These are phyloP conservation scores for Takifugu ocellatus DNA, from an alignment of 2,797 vertebrate species.

Conservation along the genomic window DNA sequence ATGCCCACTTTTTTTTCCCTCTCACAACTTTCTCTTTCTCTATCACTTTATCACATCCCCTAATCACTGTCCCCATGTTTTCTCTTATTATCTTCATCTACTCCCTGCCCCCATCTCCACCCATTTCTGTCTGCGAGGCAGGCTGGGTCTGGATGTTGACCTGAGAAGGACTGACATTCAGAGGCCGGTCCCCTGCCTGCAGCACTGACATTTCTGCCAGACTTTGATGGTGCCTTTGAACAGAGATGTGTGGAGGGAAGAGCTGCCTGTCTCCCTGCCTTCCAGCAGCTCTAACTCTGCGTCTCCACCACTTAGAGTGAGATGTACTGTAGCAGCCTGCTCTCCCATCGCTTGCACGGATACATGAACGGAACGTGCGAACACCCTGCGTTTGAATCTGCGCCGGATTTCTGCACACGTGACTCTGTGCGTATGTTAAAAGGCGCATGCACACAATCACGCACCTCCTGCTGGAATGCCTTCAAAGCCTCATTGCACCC, in stretches of 20 bases:
- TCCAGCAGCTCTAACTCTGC: slow-evolving; percentile 56
- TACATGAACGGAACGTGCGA: slow-evolving; percentile 5
- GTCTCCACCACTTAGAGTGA: slow-evolving; percentile 52
- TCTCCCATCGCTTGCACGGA: slow-evolving; percentile 34
- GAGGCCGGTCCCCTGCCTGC: slow-evolving; percentile 76
- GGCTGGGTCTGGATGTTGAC: slow-evolving; percentile 71
- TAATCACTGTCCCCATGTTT: slow-evolving; percentile 59
- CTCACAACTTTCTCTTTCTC: slow-evolving; percentile 20
- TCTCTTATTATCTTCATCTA: slow-evolving; percentile 55
- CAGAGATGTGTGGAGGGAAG: slow-evolving; percentile 75
- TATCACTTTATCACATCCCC: slow-evolving; percentile 49
- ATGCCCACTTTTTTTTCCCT: too few species aligned
- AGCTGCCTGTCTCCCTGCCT: slow-evolving; percentile 66
- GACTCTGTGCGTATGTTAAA: slow-evolving; percentile 6
- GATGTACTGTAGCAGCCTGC: slow-evolving; percentile 49
- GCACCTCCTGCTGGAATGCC: slow-evolving; percentile 54
- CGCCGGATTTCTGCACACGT: slow-evolving; percentile 9
- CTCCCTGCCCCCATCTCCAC: slow-evolving; percentile 11
- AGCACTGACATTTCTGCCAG: slow-evolving; percentile 80
- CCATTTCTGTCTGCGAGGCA: slow-evolving; percentile 47
- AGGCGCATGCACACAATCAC: slow-evolving; percentile 22
- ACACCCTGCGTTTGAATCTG: not conserved
- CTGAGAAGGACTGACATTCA: slow-evolving; percentile 80
- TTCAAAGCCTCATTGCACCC: slow-evolving; percentile 61
- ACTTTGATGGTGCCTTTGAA: slow-evolving; percentile 82